phyloP scores from a whole-genome alignment of 1,140 invertebrate genomes.

The Colletes latitarsis region DNA sequence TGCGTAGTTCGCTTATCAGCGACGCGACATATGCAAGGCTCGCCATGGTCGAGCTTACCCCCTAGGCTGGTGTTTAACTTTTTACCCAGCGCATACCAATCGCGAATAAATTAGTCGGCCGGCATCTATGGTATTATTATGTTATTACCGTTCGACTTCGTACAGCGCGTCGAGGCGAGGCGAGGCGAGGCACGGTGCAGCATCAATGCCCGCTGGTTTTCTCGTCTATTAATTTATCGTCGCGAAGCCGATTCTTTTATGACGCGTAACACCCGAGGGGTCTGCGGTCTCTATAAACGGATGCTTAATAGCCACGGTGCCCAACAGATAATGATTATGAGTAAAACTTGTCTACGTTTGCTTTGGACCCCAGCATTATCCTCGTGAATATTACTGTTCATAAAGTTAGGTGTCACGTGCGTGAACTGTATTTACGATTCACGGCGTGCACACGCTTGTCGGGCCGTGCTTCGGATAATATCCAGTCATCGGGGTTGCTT shows the following conservation, averaged over 20 bases:
- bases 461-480: not conserved
- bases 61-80: constrained; percentile 18
- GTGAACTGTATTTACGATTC: constrained; percentile 16
- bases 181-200: not conserved
- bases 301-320: constrained; percentile 30
- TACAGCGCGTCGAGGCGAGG: not conserved
- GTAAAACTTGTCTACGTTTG: constrained; percentile 7
- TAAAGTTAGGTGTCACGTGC: constrained; percentile 9
- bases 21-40: too few species aligned
- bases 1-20: too few species aligned
- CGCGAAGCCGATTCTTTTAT: constrained; percentile 29
- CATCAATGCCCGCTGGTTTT: not conserved
- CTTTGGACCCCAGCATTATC: constrained; percentile 13
- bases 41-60: too few species aligned
- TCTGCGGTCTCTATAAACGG: constrained; percentile 29
- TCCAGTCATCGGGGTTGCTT: not conserved
- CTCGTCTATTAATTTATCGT: constrained; percentile 51
- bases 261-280: constrained; percentile 13
- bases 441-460: not conserved
- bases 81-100: constrained; percentile 21
- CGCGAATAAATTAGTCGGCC: constrained; percentile 49
- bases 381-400: constrained; percentile 9
- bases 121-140: constrained; percentile 46
- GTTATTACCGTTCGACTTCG: constrained; percentile 39
- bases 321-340: constrained; percentile 5